Percentiles rank a stretch among this genome's conserved stretches.
phyloP scores from a whole-genome alignment of 2,797 vertebrate species.

The Pachyuromys duprasi region DNA sequence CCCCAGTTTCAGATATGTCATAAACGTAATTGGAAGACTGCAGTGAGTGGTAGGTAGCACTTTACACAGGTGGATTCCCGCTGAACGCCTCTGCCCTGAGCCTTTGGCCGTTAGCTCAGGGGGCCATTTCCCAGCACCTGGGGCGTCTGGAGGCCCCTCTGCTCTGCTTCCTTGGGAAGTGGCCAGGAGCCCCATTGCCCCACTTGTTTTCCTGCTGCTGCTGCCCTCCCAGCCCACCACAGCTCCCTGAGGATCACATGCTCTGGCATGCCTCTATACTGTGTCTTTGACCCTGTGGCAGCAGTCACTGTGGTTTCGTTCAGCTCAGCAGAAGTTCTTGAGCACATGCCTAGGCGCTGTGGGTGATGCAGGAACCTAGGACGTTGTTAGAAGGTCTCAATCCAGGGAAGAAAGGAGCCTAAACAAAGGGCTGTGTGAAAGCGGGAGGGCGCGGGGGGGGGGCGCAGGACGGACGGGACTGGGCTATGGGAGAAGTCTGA shows the following conservation, averaged over 20 bases:
- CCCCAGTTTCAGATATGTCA: neutral
- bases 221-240: neutral
- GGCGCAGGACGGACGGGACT: too few relatives aligned
- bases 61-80: neutral
- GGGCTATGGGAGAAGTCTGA: neutral
- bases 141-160: neutral
- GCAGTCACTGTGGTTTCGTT: neutral
- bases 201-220: rapidly evolving
- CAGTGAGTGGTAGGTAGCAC: neutral
- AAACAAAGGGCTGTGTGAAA: neutral
- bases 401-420: neutral
- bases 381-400: neutral
- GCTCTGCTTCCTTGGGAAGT: neutral
- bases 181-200: neutral
- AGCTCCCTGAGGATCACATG: neutral
- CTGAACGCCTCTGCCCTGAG: neutral
- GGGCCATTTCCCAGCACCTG: neutral
- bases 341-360: neutral
- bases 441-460: too few relatives aligned
- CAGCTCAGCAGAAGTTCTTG: neutral
- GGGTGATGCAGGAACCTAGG: neutral
- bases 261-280: neutral
- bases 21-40: neutral
- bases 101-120: neutral
- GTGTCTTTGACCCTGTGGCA: neutral